Conservation (phyloP, 1,140 invertebrate genomes). For the Drosophila cardini region DNA sequence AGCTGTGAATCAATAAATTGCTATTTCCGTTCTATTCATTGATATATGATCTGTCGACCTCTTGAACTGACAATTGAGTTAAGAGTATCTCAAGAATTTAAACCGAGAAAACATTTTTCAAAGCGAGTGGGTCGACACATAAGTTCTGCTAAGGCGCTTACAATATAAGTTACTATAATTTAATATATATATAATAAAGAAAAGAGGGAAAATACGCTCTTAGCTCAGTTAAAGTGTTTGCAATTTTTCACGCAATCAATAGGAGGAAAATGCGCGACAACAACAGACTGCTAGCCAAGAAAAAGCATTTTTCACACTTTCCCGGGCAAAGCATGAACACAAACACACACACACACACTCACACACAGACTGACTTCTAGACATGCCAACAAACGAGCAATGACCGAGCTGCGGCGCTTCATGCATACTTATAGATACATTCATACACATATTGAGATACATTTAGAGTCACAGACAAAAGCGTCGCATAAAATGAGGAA, state of each 20-base stretch:
- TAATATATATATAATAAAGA: not conserved
- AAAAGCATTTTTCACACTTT: slow-evolving; percentile 49
- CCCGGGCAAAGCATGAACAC: slow-evolving; percentile 12
- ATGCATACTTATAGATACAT: slow-evolving; percentile 25
- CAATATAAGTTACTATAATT: not conserved
- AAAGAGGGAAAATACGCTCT: slow-evolving; percentile 31
- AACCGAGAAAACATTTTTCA: slow-evolving; percentile 2
- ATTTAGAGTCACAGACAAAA: slow-evolving; percentile 54
- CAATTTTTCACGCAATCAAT: slow-evolving; percentile 41
- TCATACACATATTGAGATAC: slow-evolving; percentile 31
- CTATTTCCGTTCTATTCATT: slow-evolving; percentile 11
- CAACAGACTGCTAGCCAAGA: slow-evolving; percentile 1
- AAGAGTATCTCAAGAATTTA: not conserved
- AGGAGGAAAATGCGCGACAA: slow-evolving; percentile 21
- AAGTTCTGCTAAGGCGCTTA: slow-evolving; percentile 35
- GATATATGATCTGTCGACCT: not conserved
- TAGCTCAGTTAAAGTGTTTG: slow-evolving; percentile 39
- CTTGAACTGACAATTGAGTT: not conserved
- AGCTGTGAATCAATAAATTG: slow-evolving; percentile 4
- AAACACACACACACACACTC: slow-evolving; percentile 8
- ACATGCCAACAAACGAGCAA: slow-evolving; percentile 34
- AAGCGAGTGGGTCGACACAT: not conserved
- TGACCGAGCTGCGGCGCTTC: slow-evolving; percentile 34
- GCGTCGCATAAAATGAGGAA: slow-evolving; percentile 28
- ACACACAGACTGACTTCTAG: slow-evolving; percentile 33